Conservation (phyloP, 1,140 invertebrate genomes). For the Meloidogyne exigua region DNA sequence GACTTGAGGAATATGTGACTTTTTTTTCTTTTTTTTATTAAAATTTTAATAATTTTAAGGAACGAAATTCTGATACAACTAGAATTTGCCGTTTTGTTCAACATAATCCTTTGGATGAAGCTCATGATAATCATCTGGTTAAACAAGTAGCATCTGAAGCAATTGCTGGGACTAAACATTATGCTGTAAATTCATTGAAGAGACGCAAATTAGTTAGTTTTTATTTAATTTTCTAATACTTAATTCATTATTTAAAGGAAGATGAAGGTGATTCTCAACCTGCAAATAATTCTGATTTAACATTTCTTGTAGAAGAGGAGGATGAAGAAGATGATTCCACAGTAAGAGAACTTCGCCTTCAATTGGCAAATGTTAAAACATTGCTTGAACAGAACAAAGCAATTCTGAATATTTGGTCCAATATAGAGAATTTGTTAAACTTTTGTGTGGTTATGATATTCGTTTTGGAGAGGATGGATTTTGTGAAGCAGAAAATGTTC, state of each 20-base stretch:
- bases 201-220: constrained; percentile 24
- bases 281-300: constrained; percentile 11
- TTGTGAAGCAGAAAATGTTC: constrained; percentile 32
- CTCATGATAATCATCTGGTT: constrained; percentile 29
- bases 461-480: constrained; percentile 34
- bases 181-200: constrained; percentile 18
- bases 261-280: not conserved
- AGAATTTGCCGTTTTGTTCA: constrained; percentile 28
- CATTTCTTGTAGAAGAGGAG: not conserved
- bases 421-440: constrained; percentile 17
- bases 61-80: constrained; percentile 25
- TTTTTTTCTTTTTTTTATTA: not conserved
- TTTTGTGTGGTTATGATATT: constrained; percentile 32
- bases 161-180: not conserved
- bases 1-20: constrained; percentile 29
- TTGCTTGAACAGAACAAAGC: not conserved
- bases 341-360: not conserved
- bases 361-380: not conserved
- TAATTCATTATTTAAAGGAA: not conserved
- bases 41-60: not conserved
- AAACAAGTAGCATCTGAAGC: constrained; percentile 25
- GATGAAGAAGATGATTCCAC: not conserved
- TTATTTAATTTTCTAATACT: not conserved
- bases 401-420: constrained; percentile 11
- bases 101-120: constrained; percentile 35